These are phyloP conservation scores for Patella caerulea DNA, from an alignment of 2,888 invertebrate species.

Conservation along the genomic window DNA sequence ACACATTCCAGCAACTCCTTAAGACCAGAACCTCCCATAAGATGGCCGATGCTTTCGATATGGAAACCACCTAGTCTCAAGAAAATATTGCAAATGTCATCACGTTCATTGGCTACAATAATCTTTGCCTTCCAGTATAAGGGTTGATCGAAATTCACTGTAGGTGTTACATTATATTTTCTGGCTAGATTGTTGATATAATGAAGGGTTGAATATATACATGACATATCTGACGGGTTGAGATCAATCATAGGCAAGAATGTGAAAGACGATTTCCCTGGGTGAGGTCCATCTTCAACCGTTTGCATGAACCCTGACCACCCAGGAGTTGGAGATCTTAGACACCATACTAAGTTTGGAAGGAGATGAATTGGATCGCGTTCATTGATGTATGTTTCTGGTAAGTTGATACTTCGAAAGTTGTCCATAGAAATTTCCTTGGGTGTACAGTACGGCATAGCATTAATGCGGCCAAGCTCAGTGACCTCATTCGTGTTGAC, in stretches of 20 bases:
- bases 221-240: conserved; percentile 23
- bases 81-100: background rate
- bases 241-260: conserved; percentile 27
- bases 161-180: conserved; percentile 15
- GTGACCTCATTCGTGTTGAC: no score
- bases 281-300: conserved; percentile 6
- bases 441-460: no score
- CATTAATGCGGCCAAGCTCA: no score
- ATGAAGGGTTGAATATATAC: conserved; percentile 25
- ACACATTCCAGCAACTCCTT: background rate
- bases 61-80: background rate
- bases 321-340: background rate
- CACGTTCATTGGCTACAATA: background rate
- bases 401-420: no score
- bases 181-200: conserved; percentile 20
- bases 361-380: no score
- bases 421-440: no score
- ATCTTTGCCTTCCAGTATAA: conserved; percentile 5
- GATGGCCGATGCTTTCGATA: background rate
- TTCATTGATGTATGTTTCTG: no score
- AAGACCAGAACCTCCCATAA: background rate
- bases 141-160: conserved; percentile 15
- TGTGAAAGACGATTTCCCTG: conserved; percentile 14
- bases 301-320: conserved; percentile 29
- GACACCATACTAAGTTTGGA: no score